These are phyloP conservation scores for Acanthosoma haemorrhoidale DNA, from an alignment of 2,888 invertebrate genomes.

Conservation along the genomic window DNA sequence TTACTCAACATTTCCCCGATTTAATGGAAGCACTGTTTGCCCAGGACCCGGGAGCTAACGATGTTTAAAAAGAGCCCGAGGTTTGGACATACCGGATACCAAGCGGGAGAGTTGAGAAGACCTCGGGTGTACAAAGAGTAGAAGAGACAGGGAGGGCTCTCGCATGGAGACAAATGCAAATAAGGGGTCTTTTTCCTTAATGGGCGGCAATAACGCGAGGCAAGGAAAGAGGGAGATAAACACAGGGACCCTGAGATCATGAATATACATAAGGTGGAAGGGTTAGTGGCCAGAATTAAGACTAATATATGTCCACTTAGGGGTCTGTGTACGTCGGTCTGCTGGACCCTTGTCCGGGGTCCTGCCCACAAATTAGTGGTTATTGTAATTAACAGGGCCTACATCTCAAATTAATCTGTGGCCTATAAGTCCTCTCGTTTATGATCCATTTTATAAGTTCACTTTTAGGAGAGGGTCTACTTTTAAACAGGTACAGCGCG, in stretches of 20 bases:
- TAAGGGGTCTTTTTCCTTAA: conserved; percentile 18
- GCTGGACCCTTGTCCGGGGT: not conserved
- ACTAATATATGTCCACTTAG: conserved; percentile 20
- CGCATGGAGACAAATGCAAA: conserved; percentile 21
- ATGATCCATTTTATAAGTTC: no score
- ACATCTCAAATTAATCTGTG: no score
- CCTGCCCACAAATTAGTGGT: not conserved
- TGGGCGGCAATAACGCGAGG: conserved; percentile 19
- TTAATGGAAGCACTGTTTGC: not conserved
- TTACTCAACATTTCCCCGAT: no score
- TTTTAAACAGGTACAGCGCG: no score
- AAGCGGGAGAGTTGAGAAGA: not conserved
- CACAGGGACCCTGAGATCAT: not conserved
- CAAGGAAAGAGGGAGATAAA: conserved; percentile 1
- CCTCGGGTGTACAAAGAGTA: not conserved
- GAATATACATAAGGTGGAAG: conserved; percentile 18
- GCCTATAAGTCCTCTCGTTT: not conserved
- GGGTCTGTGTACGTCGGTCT: not conserved
- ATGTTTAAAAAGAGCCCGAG: not conserved
- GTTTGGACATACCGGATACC: not conserved
- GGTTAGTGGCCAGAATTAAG: conserved; percentile 12
- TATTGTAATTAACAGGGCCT: not conserved
- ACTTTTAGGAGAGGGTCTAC: no score
- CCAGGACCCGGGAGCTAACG: not conserved
- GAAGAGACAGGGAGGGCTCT: not conserved